Conservation (phyloP, 30 jellyfish, hydroid and myxozoan genomes). For the Aurelia aurita region DNA sequence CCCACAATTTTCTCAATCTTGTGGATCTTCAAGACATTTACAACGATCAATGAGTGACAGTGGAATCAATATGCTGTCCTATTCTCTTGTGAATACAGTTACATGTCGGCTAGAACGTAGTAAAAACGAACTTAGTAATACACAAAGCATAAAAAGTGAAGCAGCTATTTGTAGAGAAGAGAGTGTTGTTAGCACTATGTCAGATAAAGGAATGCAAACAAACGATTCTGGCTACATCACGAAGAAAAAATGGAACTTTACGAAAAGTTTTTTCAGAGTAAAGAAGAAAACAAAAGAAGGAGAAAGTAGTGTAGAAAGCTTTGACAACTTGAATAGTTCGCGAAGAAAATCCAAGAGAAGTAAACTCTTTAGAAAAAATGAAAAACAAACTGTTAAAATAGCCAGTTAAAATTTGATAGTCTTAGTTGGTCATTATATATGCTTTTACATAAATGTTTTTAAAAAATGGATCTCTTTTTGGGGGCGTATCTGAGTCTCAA, state of each 20-base stretch:
- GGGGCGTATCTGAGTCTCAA: too few relatives aligned
- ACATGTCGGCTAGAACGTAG: neutral
- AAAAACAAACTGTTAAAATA: too few relatives aligned
- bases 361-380: too few relatives aligned
- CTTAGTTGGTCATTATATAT: too few relatives aligned
- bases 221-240: neutral
- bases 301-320: too few relatives aligned
- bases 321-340: too few relatives aligned
- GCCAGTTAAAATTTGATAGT: too few relatives aligned
- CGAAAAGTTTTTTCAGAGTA: neutral
- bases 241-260: conserved; percentile 22
- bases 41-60: conserved; percentile 26
- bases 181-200: neutral
- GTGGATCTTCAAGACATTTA: neutral
- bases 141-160: neutral
- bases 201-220: neutral
- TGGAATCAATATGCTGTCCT: conserved; percentile 28
- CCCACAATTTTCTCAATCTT: neutral
- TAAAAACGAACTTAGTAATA: neutral
- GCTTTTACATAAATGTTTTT: too few relatives aligned
- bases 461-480: too few relatives aligned
- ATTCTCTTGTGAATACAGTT: neutral
- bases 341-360: too few relatives aligned
- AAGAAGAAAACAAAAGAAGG: too few relatives aligned
- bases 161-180: neutral